Evolutionary conservation across 2,113 vertebrate genomes (phyloP), one percentile per base, ranked within the genome.

Genomic region (Hystrix brachyura): DNA sequence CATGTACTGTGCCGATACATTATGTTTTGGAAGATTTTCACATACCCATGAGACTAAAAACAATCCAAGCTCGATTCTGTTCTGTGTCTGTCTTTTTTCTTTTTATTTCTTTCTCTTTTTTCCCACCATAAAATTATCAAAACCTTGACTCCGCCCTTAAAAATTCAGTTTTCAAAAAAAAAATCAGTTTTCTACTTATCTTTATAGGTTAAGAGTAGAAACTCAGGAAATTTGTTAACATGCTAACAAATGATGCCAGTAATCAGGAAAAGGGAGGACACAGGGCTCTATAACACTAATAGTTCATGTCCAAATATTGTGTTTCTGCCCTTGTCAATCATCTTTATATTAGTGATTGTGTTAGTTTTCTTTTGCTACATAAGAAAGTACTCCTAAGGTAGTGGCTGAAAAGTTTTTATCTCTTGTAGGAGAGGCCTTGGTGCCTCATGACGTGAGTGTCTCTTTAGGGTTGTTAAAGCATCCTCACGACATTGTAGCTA

Each of bases 11-110:
- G 82, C 78, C 97, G 94, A 89, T 91, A 23, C 51, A 80, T 94
- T 95, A 48, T 91, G n/a, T 83, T 97, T 95, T 93, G 60, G 32
- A 86, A 91, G 38, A 21, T 85, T 96, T 93, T 93, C 67, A 83
- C 38, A 64, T 0, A 80, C 15, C 46, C 65, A 7, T 87, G 67
- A 51, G 46, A 76, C 29, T 55, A 78, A 96, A 80, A 92, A 94
- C 38, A 89, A 80, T 67, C 93, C 29, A 51, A 62, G 29, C 27
- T 92, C 91, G 38, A 46, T 82, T 60, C 11, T n/a, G 11, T 78
- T 59, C 10, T 43, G 11, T 64, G 32, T 62, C n/a, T 83, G 7
- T 91, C 32, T 78, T 53, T 72, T 53, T 64, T 43, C 46, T 17
- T 78, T 78, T 46, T 9, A 48, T 43, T 59, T 29, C 57, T 9